phyloP scores from a whole-genome alignment of 2,888 invertebrate species.

The Anthophora plumipes region DNA sequence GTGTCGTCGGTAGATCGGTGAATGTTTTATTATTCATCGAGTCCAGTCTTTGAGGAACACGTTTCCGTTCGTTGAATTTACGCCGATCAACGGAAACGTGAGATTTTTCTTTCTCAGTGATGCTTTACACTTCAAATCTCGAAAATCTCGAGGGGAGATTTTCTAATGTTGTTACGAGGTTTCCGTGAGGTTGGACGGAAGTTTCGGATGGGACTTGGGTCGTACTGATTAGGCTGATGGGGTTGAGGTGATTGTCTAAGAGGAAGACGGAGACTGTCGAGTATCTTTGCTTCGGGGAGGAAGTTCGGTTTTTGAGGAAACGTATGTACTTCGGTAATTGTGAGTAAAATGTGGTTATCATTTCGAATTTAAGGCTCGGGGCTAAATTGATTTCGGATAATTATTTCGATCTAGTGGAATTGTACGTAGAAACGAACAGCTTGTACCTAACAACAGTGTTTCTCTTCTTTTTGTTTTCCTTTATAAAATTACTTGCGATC shows the following conservation, averaged over 20 bases:
- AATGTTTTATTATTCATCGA: slow-evolving; percentile 34
- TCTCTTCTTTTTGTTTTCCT: too few species aligned
- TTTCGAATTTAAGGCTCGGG: neutral
- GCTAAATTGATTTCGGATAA: too few species aligned
- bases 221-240: neutral
- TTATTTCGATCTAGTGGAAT: too few species aligned
- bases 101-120: neutral
- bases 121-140: too few species aligned
- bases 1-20: slow-evolving; percentile 3
- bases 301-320: neutral
- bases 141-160: neutral
- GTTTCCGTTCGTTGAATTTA: slow-evolving; percentile 12
- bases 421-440: too few species aligned
- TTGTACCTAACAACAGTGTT: too few species aligned
- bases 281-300: neutral
- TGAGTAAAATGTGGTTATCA: neutral
- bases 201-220: neutral
- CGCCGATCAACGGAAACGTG: neutral
- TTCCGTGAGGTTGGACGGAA: neutral
- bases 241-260: neutral
- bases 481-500: too few species aligned
- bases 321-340: neutral
- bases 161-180: neutral
- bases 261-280: neutral
- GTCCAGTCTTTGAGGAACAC: neutral